Evolutionary conservation across 37 sponge, comb jelly and placozoan species (phyloP).

Genomic region (Hexactinellida sp.): DNA sequence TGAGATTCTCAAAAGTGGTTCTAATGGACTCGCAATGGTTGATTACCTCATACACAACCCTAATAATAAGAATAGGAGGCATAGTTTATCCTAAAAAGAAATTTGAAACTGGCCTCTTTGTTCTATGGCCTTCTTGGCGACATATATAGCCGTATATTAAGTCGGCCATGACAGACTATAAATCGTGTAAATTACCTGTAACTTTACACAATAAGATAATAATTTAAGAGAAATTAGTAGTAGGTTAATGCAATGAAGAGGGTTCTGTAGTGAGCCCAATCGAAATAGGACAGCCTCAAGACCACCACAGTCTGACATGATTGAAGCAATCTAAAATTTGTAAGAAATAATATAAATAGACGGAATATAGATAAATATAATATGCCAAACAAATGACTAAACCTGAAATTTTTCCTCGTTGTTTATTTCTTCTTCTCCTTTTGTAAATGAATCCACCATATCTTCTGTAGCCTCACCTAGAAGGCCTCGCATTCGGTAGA

Average conservation of each 20-base stretch:
- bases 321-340: slow-evolving; percentile 69
- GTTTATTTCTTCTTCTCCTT: slow-evolving; percentile 32
- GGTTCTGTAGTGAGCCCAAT: slow-evolving; percentile 40
- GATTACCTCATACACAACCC: too few relatives aligned
- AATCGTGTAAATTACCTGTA: slow-evolving; percentile 52
- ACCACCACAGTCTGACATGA: slow-evolving; percentile 56
- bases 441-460: slow-evolving; percentile 57
- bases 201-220: slow-evolving; percentile 54
- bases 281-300: slow-evolving; percentile 60
- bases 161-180: too few relatives aligned
- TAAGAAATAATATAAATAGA: too few relatives aligned
- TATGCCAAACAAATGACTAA: background rate
- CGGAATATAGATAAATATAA: too few relatives aligned
- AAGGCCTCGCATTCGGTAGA: slow-evolving; percentile 86
- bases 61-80: too few relatives aligned
- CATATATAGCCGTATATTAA: too few relatives aligned
- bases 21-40: too few relatives aligned
- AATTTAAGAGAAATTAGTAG: slow-evolving; percentile 57
- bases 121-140: too few relatives aligned
- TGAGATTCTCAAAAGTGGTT: too few relatives aligned
- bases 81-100: too few relatives aligned
- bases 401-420: slow-evolving; percentile 64
- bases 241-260: slow-evolving; percentile 46
- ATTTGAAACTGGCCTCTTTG: too few relatives aligned
- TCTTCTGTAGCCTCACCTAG: slow-evolving; percentile 93